Percentiles rank a stretch among this genome's conserved stretches.
Evolutionary conservation across 1,140 invertebrate genomes (phyloP).

Genomic region (Lordiphosa clarofinis): DNA sequence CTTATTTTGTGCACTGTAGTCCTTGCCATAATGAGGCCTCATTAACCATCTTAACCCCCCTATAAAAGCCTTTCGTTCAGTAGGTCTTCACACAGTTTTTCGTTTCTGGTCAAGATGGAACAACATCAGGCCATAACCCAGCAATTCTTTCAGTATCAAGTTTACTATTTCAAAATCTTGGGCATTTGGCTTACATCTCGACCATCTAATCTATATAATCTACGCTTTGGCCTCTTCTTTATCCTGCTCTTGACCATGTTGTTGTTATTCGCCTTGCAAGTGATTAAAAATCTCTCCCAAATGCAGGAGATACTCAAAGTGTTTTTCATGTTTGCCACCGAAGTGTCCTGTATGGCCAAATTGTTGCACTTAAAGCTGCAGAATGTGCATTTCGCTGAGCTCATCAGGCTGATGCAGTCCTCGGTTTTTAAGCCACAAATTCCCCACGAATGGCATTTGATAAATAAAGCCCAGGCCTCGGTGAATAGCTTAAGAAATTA

Average conservation of each 20-base stretch:
- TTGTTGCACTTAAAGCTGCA: conserved; percentile 33
- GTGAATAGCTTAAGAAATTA: conserved; percentile 35
- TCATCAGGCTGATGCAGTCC: conserved; percentile 36
- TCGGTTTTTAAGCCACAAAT: conserved; percentile 10
- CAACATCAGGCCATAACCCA: conserved; percentile 14
- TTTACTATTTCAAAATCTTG: conserved; percentile 46
- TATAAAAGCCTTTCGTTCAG: conserved; percentile 34
- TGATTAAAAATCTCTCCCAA: conserved; percentile 38
- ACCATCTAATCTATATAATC: conserved; percentile 14
- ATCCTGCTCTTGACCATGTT: conserved; percentile 31
- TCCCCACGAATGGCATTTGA: conserved; percentile 6
- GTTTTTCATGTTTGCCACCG: conserved; percentile 65
- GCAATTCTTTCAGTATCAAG: conserved; percentile 54
- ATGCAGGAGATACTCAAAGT: conserved; percentile 56
- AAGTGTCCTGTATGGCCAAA: conserved; percentile 56
- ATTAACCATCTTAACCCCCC: conserved; percentile 29
- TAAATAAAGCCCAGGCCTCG: conserved; percentile 4
- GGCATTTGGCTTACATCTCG: conserved; percentile 29
- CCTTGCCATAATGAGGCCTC: conserved; percentile 44
- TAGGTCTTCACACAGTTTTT: background rate
- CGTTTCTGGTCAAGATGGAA: conserved; percentile 26
- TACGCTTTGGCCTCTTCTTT: conserved; percentile 35
- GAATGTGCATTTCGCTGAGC: conserved; percentile 2
- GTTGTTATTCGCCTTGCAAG: conserved; percentile 42
- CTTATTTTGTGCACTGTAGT: conserved; percentile 37